These are phyloP conservation scores for Tipula unca DNA, from an alignment of 2,888 invertebrate genomes.

Conservation along the genomic window DNA sequence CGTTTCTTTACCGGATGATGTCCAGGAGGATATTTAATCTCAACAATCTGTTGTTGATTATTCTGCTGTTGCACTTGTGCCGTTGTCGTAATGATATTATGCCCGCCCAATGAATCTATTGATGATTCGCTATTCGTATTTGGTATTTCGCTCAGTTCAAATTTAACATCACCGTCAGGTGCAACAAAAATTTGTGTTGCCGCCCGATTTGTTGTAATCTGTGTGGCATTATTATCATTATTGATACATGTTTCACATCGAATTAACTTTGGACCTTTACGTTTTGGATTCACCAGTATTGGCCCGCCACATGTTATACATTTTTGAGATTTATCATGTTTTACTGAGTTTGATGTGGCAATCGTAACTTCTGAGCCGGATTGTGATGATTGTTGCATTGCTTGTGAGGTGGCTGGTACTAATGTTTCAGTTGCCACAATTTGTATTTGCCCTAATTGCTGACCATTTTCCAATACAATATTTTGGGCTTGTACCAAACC, in stretches of 20 bases:
- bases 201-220: background rate
- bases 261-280: conserved; percentile 54
- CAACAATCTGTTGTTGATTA: conserved; percentile 30
- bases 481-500: conserved; percentile 42
- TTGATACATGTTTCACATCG: conserved; percentile 54
- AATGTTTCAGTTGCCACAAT: conserved; percentile 48
- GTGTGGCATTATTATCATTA: conserved; percentile 44
- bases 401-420: conserved; percentile 31
- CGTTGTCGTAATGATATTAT: conserved; percentile 42
- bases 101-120: conserved; percentile 41
- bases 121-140: conserved; percentile 31
- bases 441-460: conserved; percentile 46
- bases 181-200: conserved; percentile 57
- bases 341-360: conserved; percentile 45
- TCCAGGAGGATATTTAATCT: conserved; percentile 35
- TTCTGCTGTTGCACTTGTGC: conserved; percentile 26
- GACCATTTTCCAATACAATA: conserved; percentile 40
- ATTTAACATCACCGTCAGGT: conserved; percentile 53
- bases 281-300: conserved; percentile 49
- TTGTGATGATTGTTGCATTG: conserved; percentile 21
- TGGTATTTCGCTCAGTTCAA: conserved; percentile 46
- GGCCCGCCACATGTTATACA: conserved; percentile 52
- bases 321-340: conserved; percentile 48
- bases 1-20: conserved; percentile 77
- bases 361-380: conserved; percentile 28